Conservation (phyloP, 2,113 vertebrate genomes). For the Nannospalax galili region DNA sequence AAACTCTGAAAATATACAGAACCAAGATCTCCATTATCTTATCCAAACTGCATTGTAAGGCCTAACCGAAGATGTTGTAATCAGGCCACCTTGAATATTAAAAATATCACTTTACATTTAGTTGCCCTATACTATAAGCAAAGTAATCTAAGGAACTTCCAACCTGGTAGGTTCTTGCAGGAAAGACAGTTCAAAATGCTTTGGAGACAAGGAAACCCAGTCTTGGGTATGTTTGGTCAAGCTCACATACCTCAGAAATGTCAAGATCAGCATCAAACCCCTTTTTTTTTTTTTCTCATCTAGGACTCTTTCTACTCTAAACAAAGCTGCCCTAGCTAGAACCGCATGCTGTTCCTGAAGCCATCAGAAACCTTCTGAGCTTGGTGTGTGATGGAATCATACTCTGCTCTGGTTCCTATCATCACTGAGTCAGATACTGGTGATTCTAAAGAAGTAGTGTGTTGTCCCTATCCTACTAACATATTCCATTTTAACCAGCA, state of each 20-base stretch:
- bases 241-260: neutral
- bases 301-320: neutral
- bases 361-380: neutral
- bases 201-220: neutral
- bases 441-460: conserved; percentile 26
- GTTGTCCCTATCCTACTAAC: neutral
- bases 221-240: neutral
- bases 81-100: neutral
- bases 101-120: conserved; percentile 20
- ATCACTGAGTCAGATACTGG: neutral
- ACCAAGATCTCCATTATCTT: neutral
- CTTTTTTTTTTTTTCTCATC: neutral
- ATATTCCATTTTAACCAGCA: neutral
- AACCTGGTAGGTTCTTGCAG: neutral
- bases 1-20: conserved; percentile 46
- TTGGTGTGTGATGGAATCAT: neutral
- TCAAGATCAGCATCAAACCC: neutral
- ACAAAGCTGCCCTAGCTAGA: neutral
- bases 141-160: no score
- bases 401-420: neutral
- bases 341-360: neutral
- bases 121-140: neutral
- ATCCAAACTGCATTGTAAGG: neutral
- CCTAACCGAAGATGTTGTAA: neutral
- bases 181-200: neutral